phyloP scores from a whole-genome alignment of 2,888 invertebrate species.

The Rhimphoctona megacephalus region DNA sequence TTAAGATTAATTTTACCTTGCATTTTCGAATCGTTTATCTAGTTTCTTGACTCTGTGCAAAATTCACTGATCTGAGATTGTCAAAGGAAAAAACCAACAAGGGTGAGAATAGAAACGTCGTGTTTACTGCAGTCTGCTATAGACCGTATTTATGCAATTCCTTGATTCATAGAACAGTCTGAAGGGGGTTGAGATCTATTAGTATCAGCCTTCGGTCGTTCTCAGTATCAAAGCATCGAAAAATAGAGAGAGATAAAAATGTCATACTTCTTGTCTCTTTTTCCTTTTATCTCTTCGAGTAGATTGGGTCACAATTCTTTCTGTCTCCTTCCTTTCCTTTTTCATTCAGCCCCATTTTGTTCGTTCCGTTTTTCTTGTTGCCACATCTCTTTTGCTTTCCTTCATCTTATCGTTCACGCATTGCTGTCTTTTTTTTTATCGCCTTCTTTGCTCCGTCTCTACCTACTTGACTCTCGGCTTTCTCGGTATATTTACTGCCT shows the following conservation, averaged over 20 bases:
- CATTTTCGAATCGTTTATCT: background rate
- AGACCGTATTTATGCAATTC: background rate
- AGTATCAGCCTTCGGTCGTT: background rate
- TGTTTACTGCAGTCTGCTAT: background rate
- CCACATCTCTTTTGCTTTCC: constrained; percentile 32
- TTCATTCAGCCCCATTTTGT: constrained; percentile 42
- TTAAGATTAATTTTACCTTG: background rate
- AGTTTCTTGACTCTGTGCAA: background rate
- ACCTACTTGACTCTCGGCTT: constrained; percentile 55
- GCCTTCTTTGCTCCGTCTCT: constrained; percentile 31
- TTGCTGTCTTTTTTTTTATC: constrained; percentile 45
- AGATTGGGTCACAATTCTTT: constrained; percentile 13
- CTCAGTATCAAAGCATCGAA: constrained; percentile 1
- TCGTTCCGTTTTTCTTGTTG: constrained; percentile 40
- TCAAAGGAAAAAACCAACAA: background rate
- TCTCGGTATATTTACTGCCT: constrained; percentile 79
- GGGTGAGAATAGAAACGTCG: background rate
- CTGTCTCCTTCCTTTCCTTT: constrained; percentile 57
- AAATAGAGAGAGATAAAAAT: constrained; percentile 11
- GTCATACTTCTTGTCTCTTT: constrained; percentile 15
- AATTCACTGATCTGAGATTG: background rate
- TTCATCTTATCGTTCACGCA: constrained; percentile 52
- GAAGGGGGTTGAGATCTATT: constrained; percentile 4
- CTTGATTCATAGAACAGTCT: background rate
- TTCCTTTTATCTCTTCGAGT: constrained; percentile 9